Conservation (phyloP, 1,140 invertebrate species). For the Teleogryllus occipitalis region DNA sequence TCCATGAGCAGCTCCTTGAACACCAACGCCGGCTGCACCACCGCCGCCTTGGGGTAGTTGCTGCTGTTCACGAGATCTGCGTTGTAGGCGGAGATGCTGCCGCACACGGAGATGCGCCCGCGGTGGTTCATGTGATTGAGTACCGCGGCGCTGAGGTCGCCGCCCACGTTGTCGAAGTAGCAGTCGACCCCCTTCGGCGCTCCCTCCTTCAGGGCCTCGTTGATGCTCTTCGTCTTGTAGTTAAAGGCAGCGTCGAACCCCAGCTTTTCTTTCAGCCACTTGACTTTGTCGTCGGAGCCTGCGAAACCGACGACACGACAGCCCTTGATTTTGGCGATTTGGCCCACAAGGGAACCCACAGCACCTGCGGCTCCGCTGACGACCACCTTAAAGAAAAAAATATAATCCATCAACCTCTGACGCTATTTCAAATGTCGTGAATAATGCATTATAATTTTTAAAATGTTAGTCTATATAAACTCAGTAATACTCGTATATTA, state of each 20-base stretch:
- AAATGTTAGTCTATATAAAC: too few species aligned
- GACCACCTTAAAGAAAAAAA: slow-evolving; percentile 35
- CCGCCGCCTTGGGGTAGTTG: slow-evolving; percentile 32
- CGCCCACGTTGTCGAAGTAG: slow-evolving; percentile 50
- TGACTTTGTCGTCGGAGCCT: slow-evolving; percentile 58
- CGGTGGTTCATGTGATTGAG: slow-evolving; percentile 51
- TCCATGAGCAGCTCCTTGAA: slow-evolving; percentile 48
- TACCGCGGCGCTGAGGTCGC: slow-evolving; percentile 50
- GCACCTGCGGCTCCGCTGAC: slow-evolving; percentile 56
- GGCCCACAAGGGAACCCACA: slow-evolving; percentile 60
- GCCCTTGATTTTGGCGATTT: slow-evolving; percentile 61
- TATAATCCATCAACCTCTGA: too few species aligned
- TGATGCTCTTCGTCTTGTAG: slow-evolving; percentile 55
- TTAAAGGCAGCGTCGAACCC: slow-evolving; percentile 61
- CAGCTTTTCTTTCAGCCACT: slow-evolving; percentile 54
- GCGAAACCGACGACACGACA: slow-evolving; percentile 62
- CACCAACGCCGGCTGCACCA: slow-evolving; percentile 37
- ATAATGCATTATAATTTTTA: too few species aligned
- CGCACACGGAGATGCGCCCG: slow-evolving; percentile 54
- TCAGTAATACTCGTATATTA: too few species aligned
- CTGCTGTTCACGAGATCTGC: slow-evolving; percentile 28
- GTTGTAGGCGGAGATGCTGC: slow-evolving; percentile 54
- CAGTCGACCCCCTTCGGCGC: slow-evolving; percentile 57
- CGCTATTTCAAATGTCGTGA: too few species aligned
- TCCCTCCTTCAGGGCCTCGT: slow-evolving; percentile 43